Evolutionary conservation across 1,140 invertebrate genomes (phyloP).

Genomic region (Pissodes strobi): DNA sequence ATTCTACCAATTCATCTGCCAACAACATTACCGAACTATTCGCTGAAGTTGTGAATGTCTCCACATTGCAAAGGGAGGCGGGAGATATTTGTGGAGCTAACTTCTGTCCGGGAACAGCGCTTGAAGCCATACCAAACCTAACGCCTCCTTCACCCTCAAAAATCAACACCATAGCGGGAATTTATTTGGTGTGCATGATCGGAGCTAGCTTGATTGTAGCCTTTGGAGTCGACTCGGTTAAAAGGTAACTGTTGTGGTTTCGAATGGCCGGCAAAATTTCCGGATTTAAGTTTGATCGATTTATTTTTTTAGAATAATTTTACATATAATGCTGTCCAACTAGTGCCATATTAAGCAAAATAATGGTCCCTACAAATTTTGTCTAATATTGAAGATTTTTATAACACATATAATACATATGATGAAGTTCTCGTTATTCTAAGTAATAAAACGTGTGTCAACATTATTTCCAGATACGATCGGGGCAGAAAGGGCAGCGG

Average conservation of each 20-base stretch:
- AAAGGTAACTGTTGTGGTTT: slow-evolving; percentile 67
- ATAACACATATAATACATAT: too few relatives aligned
- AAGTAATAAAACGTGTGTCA: too few relatives aligned
- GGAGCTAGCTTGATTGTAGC: slow-evolving; percentile 76
- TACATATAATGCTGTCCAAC: too few relatives aligned
- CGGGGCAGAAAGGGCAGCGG: slow-evolving; percentile 56
- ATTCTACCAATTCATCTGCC: background rate
- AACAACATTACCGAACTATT: slow-evolving; percentile 27
- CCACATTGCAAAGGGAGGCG: background rate
- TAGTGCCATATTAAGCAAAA: too few relatives aligned
- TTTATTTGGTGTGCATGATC: slow-evolving; percentile 81
- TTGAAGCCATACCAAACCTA: slow-evolving; percentile 65
- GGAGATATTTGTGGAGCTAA: slow-evolving; percentile 71
- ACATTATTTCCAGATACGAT: slow-evolving; percentile 61
- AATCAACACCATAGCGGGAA: slow-evolving; percentile 78
- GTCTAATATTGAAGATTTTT: too few relatives aligned
- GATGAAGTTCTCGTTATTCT: background rate
- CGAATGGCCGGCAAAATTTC: too few relatives aligned
- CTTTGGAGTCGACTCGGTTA: slow-evolving; percentile 79
- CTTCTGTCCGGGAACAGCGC: slow-evolving; percentile 65
- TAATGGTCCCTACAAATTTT: too few relatives aligned
- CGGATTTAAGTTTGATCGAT: too few relatives aligned
- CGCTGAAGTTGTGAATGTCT: slow-evolving; percentile 7
- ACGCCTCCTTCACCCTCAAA: slow-evolving; percentile 69
- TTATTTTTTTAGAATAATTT: too few relatives aligned